A percentile compares a stretch with the other conserved stretches of the same genome.
phyloP scores from a whole-genome alignment of 2,113 vertebrate species.

The Gavia stellata region DNA sequence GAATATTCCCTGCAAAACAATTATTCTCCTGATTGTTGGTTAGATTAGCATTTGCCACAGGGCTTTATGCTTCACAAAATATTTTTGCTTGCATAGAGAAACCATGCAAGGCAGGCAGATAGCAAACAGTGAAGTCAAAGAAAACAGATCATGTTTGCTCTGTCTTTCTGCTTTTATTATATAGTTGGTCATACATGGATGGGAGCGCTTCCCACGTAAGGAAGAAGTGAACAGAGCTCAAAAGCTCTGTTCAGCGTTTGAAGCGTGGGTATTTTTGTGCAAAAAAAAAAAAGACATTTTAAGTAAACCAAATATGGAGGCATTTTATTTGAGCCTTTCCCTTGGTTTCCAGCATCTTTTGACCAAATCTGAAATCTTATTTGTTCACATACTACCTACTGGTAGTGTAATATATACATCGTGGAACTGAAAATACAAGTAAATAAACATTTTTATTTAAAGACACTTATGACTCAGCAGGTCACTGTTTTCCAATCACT shows the following conservation, averaged over 20 bases:
- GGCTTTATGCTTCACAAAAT: constrained; percentile 50
- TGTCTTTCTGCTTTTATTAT: neutral
- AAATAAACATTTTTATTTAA: constrained; percentile 13
- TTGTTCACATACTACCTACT: neutral
- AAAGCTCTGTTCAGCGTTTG: neutral
- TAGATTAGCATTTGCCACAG: constrained; percentile 62
- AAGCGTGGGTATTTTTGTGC: neutral
- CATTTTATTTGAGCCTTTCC: neutral
- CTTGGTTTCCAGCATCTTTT: neutral
- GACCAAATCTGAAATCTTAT: neutral
- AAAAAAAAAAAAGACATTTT: neutral
- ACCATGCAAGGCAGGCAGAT: neutral
- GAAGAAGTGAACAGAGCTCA: neutral
- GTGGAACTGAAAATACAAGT: neutral
- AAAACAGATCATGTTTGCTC: neutral
- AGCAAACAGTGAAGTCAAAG: neutral
- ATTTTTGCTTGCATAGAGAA: constrained; percentile 42
- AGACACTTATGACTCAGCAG: neutral
- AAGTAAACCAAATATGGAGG: neutral
- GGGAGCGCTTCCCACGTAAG: neutral
- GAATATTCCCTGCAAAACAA: constrained; percentile 61
- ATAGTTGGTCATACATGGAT: neutral
- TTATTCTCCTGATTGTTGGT: constrained; percentile 59
- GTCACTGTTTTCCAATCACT: neutral
- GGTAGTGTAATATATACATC: neutral